These are phyloP conservation scores for Cacatua alba DNA, from an alignment of 2,113 vertebrate genomes.

Conservation along the genomic window DNA sequence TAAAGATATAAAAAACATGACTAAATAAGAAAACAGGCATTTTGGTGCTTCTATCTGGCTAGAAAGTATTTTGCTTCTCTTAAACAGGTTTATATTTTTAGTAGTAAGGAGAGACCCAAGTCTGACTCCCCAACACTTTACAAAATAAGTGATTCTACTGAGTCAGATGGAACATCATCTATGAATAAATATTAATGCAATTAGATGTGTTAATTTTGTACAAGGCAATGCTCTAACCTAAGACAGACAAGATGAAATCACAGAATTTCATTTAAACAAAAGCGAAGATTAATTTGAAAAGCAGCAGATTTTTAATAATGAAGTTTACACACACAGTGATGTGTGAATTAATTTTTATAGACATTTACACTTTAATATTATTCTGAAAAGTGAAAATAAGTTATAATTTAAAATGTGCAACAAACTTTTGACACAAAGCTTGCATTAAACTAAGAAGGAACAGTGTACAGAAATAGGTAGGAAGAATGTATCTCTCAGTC, in stretches of 20 bases:
- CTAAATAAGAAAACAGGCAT: background rate
- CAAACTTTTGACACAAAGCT: background rate
- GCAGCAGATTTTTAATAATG: background rate
- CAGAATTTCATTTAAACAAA: background rate
- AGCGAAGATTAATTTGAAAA: background rate
- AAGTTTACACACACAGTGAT: background rate
- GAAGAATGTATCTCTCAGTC: background rate
- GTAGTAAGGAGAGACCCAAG: background rate
- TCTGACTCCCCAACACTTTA: background rate
- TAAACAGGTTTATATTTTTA: background rate
- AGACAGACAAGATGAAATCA: background rate
- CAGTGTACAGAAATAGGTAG: background rate
- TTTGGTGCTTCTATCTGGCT: background rate
- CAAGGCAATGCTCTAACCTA: background rate
- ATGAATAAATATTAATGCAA: conserved; percentile 3
- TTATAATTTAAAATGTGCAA: background rate
- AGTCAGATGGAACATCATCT: background rate
- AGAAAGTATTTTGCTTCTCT: background rate
- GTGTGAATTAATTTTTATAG: background rate
- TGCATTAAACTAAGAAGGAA: background rate
- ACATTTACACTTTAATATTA: background rate
- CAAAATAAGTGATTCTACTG: background rate
- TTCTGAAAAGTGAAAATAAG: background rate
- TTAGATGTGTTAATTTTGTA: background rate
- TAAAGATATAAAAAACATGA: background rate